Evolutionary conservation across 1,140 invertebrate genomes (phyloP).

Genomic region (Zaprionus taronus): DNA sequence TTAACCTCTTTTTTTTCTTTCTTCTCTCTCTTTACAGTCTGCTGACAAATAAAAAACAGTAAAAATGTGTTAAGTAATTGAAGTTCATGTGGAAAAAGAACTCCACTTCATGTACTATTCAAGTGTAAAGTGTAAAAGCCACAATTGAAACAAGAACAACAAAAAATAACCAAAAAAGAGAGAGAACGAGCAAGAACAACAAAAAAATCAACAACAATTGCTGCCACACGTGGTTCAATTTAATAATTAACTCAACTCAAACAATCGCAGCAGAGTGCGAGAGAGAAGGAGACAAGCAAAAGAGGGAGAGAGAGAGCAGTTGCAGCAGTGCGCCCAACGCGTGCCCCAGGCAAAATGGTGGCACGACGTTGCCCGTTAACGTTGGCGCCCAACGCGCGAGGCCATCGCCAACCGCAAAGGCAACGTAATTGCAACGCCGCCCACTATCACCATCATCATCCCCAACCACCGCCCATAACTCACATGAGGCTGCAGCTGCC

Average conservation of each 20-base stretch:
- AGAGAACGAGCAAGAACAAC: neutral
- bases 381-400: constrained; percentile 51
- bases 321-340: constrained; percentile 44
- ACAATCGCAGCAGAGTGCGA: neutral
- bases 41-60: neutral
- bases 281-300: neutral
- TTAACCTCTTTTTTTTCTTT: neutral
- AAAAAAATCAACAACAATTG: neutral
- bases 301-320: constrained; percentile 1
- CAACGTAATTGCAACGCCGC: constrained; percentile 26
- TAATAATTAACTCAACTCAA: constrained; percentile 31
- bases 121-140: constrained; percentile 53
- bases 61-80: constrained; percentile 29
- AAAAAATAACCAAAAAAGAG: neutral
- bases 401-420: constrained; percentile 38
- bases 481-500: constrained; percentile 16
- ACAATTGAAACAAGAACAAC: constrained; percentile 43
- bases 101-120: constrained; percentile 50
- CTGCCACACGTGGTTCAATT: constrained; percentile 19
- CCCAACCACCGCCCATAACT: neutral
- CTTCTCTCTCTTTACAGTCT: constrained; percentile 8
- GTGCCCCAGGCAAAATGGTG: constrained; percentile 70
- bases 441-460: neutral
- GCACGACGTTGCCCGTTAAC: constrained; percentile 70
- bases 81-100: constrained; percentile 31